phyloP scores from a whole-genome alignment of 2,888 invertebrate genomes.

The Cactoblastis cactorum region DNA sequence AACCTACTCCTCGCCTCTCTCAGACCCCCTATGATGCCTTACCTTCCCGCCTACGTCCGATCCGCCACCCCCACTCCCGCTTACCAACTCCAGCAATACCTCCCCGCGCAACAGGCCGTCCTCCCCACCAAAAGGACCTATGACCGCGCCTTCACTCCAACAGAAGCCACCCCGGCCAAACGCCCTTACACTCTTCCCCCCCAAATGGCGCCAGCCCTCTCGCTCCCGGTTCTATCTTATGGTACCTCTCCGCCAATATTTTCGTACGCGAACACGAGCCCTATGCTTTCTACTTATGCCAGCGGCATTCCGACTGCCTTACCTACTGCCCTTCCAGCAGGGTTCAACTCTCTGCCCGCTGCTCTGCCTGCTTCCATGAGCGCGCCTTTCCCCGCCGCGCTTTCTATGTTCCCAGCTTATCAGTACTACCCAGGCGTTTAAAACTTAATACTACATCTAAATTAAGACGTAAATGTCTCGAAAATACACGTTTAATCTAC shows the following conservation, averaged over 20 bases:
- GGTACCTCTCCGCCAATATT: constrained; percentile 65
- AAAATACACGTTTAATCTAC: constrained; percentile 3
- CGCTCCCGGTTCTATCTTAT: constrained; percentile 77
- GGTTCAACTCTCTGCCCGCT: constrained; percentile 54
- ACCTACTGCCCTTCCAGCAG: constrained; percentile 53
- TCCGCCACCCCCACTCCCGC: constrained; percentile 37
- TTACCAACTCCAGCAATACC: constrained; percentile 40
- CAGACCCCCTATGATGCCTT: constrained; percentile 50
- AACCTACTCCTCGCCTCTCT: constrained; percentile 75
- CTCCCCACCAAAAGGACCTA: constrained; percentile 83
- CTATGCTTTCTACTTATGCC: constrained; percentile 56
- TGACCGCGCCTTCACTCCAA: constrained; percentile 84
- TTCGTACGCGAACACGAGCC: constrained; percentile 60
- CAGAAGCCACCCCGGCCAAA: constrained; percentile 67
- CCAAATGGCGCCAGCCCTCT: constrained; percentile 57
- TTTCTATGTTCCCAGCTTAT: constrained; percentile 65
- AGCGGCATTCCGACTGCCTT: constrained; percentile 46
- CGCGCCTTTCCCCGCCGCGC: constrained; percentile 42
- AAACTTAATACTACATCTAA: constrained; percentile 1
- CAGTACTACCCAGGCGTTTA: constrained; percentile 56
- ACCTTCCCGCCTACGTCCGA: constrained; percentile 35
- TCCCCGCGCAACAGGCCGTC: constrained; percentile 42
- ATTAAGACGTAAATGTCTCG: background rate
- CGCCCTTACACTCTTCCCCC: constrained; percentile 60
- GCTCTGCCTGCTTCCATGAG: constrained; percentile 48